These are phyloP conservation scores for Raja brachyura DNA, from an alignment of 2,113 vertebrate genomes.

Conservation along the genomic window DNA sequence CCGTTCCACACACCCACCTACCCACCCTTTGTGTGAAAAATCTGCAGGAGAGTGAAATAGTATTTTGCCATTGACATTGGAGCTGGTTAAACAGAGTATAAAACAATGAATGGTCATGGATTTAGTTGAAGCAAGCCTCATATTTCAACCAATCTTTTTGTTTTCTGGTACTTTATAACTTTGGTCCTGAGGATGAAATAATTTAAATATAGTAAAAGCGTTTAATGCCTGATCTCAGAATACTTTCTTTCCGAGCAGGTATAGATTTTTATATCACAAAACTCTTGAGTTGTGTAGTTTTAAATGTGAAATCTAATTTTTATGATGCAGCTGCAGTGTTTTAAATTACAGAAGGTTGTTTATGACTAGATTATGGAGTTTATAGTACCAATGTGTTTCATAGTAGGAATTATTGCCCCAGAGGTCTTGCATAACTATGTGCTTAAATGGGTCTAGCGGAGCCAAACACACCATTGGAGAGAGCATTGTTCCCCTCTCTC, in stretches of 20 bases:
- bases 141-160: not conserved
- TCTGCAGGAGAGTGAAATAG: too few relatives aligned
- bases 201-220: not conserved
- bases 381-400: conserved; percentile 11
- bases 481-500: not conserved
- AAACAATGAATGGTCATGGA: not conserved
- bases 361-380: not conserved
- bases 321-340: conserved; percentile 14
- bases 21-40: too few relatives aligned
- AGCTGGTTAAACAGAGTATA: not conserved
- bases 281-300: not conserved
- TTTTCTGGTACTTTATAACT: not conserved
- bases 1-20: too few relatives aligned
- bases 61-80: not conserved
- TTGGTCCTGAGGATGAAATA: too few relatives aligned
- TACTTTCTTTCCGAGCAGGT: not conserved
- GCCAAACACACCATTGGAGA: not conserved
- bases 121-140: not conserved
- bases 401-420: not conserved
- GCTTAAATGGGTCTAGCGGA: not conserved
- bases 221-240: not conserved
- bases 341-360: conserved; percentile 16
- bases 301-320: not conserved
- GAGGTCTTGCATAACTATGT: conserved; percentile 10
- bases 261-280: conserved; percentile 2